Evolutionary conservation across 2,888 invertebrate genomes (phyloP).

Genomic region (Exocentrus adspersus): DNA sequence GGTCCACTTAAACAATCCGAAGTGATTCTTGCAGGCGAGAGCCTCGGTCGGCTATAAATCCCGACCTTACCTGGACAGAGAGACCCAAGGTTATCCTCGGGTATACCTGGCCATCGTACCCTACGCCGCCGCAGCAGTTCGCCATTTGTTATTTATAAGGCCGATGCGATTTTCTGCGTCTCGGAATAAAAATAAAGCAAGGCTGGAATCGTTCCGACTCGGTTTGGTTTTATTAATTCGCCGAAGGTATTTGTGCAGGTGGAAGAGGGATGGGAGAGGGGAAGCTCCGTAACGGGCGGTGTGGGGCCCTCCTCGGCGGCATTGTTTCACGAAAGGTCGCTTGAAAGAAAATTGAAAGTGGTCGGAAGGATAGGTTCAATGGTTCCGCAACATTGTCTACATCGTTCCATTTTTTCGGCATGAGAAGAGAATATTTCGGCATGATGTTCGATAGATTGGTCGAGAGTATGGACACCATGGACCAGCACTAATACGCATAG

Average conservation of each 20-base stretch:
- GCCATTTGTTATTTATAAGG: constrained; percentile 54
- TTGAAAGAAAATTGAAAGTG: no score
- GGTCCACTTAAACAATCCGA: constrained; percentile 4
- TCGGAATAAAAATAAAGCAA: constrained; percentile 42
- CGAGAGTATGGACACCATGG: no score
- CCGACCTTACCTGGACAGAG: constrained; percentile 56
- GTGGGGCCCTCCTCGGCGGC: no score
- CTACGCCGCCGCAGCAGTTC: constrained; percentile 50
- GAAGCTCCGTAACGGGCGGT: no score
- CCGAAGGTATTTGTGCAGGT: constrained; percentile 36
- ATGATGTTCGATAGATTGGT: no score
- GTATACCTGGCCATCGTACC: constrained; percentile 59
- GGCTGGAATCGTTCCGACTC: constrained; percentile 32
- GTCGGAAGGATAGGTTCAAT: no score
- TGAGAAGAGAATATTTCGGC: no score
- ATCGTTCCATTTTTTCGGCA: no score
- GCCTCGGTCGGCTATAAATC: constrained; percentile 35
- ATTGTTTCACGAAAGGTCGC: no score
- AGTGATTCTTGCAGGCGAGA: constrained; percentile 21
- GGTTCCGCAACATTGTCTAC: no score
- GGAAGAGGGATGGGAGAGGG: neutral
- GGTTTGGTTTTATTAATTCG: constrained; percentile 41
- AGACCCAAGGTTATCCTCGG: constrained; percentile 58
- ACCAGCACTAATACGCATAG: no score
- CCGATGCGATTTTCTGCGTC: constrained; percentile 51